phyloP scores from a whole-genome alignment of 2,888 invertebrate genomes.

The Lathronympha strigana region DNA sequence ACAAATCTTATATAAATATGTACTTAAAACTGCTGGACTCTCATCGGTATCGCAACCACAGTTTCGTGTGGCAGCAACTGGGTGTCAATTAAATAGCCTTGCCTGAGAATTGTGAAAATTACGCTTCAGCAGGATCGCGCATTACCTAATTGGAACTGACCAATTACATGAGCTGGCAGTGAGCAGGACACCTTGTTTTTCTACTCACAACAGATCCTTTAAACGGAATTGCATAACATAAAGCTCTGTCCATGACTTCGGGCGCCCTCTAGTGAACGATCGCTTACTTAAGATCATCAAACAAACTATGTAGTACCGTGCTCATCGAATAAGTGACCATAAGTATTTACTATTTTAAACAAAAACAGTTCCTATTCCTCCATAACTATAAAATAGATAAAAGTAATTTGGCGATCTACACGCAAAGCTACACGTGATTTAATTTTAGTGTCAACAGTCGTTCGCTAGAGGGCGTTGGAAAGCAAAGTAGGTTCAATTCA shows the following conservation, averaged over 20 bases:
- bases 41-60: constrained; percentile 66
- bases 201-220: constrained; percentile 57
- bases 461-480: constrained; percentile 62
- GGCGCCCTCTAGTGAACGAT: constrained; percentile 61
- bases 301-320: constrained; percentile 50
- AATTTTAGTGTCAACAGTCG: constrained; percentile 34
- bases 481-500: constrained; percentile 42
- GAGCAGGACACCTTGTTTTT: constrained; percentile 61
- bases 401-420: constrained; percentile 22
- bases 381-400: constrained; percentile 57
- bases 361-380: constrained; percentile 79
- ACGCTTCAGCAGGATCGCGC: constrained; percentile 61
- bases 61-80: constrained; percentile 59
- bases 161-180: constrained; percentile 49
- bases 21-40: constrained; percentile 72
- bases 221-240: constrained; percentile 68
- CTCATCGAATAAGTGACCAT: constrained; percentile 63
- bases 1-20: constrained; percentile 60
- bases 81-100: constrained; percentile 81
- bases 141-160: constrained; percentile 67
- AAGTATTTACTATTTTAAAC: constrained; percentile 60
- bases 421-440: constrained; percentile 28
- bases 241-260: constrained; percentile 61
- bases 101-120: constrained; percentile 67
- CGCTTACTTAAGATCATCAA: constrained; percentile 20